These are phyloP conservation scores for Leucophora obtusa DNA, from an alignment of 2,888 invertebrate genomes.

Conservation along the genomic window DNA sequence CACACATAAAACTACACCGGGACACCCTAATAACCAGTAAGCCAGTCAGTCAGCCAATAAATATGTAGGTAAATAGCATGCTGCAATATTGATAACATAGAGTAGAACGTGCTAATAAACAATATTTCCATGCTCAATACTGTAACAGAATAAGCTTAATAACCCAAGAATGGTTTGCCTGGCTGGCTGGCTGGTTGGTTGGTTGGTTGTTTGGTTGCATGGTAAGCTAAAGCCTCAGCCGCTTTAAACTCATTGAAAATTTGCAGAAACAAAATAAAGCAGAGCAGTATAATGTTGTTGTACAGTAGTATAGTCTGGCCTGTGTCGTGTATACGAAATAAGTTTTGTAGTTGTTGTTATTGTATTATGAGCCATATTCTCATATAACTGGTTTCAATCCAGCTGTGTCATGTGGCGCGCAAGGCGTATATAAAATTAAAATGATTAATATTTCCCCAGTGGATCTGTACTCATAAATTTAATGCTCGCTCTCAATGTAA, in stretches of 20 bases:
- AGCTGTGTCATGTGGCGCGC: slow-evolving; percentile 59
- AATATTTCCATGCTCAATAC: background rate
- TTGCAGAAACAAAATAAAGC: background rate
- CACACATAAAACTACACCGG: too few relatives aligned
- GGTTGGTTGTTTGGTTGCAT: background rate
- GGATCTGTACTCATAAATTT: slow-evolving; percentile 65
- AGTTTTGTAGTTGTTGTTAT: background rate
- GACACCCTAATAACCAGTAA: too few relatives aligned
- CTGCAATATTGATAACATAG: background rate
- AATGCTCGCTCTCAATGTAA: slow-evolving; percentile 60
- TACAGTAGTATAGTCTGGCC: background rate
- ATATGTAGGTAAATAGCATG: slow-evolving; percentile 4
- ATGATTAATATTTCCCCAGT: slow-evolving; percentile 66
- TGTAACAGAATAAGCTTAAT: slow-evolving; percentile 23
- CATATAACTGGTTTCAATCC: slow-evolving; percentile 34
- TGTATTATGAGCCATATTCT: slow-evolving; percentile 16
- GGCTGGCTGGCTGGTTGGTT: background rate
- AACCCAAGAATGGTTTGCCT: slow-evolving; percentile 28
- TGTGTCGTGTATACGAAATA: background rate
- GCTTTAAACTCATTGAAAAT: slow-evolving; percentile 24
- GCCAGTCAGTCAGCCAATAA: background rate
- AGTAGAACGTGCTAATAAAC: background rate
- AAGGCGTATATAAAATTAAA: slow-evolving; percentile 62
- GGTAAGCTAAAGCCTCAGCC: slow-evolving; percentile 1
- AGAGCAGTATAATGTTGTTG: background rate